phyloP scores from a whole-genome alignment of 2,888 invertebrate genomes.

The Onthophagus sagittarius region DNA sequence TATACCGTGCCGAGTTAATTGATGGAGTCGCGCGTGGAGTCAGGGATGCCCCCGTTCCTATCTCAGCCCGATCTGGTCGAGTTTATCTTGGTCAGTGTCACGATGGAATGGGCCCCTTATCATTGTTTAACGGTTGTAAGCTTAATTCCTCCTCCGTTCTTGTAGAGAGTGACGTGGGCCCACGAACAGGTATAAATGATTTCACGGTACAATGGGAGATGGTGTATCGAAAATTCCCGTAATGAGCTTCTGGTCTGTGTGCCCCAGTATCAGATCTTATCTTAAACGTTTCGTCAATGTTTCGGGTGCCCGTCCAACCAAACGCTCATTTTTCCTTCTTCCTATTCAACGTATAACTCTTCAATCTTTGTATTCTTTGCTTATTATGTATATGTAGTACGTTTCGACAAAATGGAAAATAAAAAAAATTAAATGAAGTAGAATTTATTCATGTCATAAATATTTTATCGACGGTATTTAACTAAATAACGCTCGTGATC shows the following conservation, averaged over 20 bases:
- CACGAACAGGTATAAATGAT: conserved; percentile 10
- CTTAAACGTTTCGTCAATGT: conserved; percentile 15
- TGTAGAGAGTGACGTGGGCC: not conserved
- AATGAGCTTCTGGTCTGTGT: conserved; percentile 9
- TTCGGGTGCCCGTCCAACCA: not conserved
- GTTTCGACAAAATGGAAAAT: no score
- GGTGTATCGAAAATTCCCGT: conserved; percentile 8
- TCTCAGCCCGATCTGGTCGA: conserved; percentile 8
- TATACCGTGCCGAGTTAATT: conserved; percentile 10
- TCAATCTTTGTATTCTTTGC: no score
- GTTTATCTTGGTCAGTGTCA: conserved; percentile 14
- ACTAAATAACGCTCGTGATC: not conserved
- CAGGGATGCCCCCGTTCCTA: not conserved
- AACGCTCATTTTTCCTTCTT: not conserved
- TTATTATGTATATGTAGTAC: no score
- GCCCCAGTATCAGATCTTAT: conserved; percentile 5
- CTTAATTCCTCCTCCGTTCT: not conserved
- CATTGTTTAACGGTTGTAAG: conserved; percentile 13
- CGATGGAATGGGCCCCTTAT: conserved; percentile 7
- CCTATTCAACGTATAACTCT: no score
- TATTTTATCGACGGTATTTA: not conserved
- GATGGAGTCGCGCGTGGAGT: conserved; percentile 14
- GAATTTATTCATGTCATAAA: not conserved
- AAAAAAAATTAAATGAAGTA: no score
- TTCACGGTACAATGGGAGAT: conserved; percentile 1